These are phyloP conservation scores for Grallaria varia DNA, from an alignment of 2,113 vertebrate species.

Conservation along the genomic window DNA sequence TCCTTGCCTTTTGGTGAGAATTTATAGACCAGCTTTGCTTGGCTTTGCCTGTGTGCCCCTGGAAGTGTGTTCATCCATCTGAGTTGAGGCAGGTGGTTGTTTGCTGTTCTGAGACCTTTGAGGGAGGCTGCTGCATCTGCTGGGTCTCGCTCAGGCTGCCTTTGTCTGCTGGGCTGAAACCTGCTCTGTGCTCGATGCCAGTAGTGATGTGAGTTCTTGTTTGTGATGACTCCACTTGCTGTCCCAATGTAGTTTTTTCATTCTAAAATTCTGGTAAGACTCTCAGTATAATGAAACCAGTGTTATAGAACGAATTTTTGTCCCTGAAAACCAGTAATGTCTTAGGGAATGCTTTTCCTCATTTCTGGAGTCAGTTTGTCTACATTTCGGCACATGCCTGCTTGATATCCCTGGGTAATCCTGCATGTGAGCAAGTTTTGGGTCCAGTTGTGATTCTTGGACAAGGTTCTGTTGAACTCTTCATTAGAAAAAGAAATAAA, in stretches of 20 bases:
- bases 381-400: neutral
- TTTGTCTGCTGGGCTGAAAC: neutral
- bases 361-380: neutral
- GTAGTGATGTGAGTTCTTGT: neutral
- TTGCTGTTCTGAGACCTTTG: neutral
- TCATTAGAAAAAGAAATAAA: neutral
- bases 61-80: neutral
- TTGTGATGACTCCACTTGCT: neutral
- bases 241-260: neutral
- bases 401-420: neutral
- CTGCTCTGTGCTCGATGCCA: neutral
- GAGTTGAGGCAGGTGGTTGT: neutral
- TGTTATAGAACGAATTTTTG: neutral
- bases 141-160: neutral
- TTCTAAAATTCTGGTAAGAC: neutral
- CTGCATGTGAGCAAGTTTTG: neutral
- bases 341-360: neutral
- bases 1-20: neutral
- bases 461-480: neutral
- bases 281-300: neutral
- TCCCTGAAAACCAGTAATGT: neutral
- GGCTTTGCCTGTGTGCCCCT: neutral
- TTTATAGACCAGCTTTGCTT: neutral
- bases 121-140: neutral
- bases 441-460: neutral